phyloP scores from a whole-genome alignment of 92 coral and sea anemone species.

The Porites cylindrica region DNA sequence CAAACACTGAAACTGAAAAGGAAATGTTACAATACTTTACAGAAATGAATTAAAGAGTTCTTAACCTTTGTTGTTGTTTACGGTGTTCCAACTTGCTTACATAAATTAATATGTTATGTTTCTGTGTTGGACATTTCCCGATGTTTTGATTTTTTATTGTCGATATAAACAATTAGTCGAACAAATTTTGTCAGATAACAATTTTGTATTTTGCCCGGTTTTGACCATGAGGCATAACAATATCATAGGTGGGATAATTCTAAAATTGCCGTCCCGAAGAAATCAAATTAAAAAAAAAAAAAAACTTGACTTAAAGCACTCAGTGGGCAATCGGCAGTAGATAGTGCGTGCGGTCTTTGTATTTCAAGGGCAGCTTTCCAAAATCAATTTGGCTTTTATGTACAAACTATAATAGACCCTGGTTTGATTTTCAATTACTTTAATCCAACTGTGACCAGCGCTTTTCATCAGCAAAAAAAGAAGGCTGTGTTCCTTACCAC shows the following conservation, averaged over 20 bases:
- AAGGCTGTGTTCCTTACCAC: constrained; percentile 9
- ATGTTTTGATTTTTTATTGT: constrained; percentile 3
- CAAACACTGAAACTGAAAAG: constrained; percentile 2
- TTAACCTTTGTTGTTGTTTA: not conserved
- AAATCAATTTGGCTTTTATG: not conserved
- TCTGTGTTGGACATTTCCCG: not conserved
- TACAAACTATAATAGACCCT: no score
- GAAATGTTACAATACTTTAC: not conserved
- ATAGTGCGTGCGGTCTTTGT: not conserved
- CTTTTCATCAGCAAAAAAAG: constrained; percentile 4
- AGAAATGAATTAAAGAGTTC: not conserved
- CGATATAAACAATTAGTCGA: constrained; percentile 31
- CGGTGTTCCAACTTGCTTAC: not conserved
- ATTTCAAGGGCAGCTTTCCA: not conserved
- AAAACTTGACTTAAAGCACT: constrained; percentile 13
- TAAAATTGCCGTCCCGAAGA: not conserved
- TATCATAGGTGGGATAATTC: not conserved
- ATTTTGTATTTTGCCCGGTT: constrained; percentile 5
- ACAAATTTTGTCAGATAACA: constrained; percentile 8
- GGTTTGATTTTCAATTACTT: constrained; percentile 17
- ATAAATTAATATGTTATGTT: constrained; percentile 2
- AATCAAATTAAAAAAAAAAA: constrained; percentile 2
- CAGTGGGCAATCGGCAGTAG: not conserved
- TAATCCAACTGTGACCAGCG: constrained; percentile 4
- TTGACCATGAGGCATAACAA: not conserved